Conservation (phyloP, 64 coral and sea anemone species). For the Montipora efflorescens region DNA sequence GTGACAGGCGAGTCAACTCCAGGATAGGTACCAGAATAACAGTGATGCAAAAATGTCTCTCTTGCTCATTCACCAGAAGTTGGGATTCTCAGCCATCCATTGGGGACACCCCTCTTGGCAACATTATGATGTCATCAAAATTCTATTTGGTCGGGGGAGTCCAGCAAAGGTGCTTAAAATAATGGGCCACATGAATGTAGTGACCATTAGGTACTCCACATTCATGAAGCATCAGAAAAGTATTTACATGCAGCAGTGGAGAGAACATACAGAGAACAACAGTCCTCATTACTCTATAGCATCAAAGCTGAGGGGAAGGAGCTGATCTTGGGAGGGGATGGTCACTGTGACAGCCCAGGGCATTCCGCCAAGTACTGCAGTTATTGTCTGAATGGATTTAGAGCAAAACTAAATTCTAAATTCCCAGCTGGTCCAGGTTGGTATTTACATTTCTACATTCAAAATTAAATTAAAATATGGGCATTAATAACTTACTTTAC, state of each 20-base stretch:
- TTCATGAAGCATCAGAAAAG: conserved; percentile 45
- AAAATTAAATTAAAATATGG: not conserved
- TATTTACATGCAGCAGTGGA: conserved; percentile 51
- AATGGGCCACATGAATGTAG: conserved; percentile 49
- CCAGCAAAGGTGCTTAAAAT: conserved; percentile 55
- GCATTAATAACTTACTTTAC: not conserved
- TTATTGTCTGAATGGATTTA: conserved; percentile 18
- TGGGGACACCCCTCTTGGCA: conserved; percentile 25
- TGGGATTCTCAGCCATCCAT: conserved; percentile 50
- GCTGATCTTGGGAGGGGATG: conserved; percentile 23
- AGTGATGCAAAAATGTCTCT: conserved; percentile 32
- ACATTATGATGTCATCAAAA: conserved; percentile 43
- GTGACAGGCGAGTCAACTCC: not conserved
- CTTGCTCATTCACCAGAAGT: not conserved
- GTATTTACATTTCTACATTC: conserved; percentile 4
- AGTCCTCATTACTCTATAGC: not conserved
- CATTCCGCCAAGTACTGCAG: conserved; percentile 15
- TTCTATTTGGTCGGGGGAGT: conserved; percentile 47
- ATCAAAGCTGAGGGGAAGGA: conserved; percentile 33
- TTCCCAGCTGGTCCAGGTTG: conserved; percentile 23
- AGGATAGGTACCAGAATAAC: conserved; percentile 27
- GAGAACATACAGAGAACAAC: conserved; percentile 19
- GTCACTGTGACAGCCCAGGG: conserved; percentile 37
- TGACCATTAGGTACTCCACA: conserved; percentile 39
- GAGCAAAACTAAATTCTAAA: conserved; percentile 23